Percentiles rank a stretch among this genome's conserved stretches.
Evolutionary conservation across 2,888 invertebrate species (phyloP).

Genomic region (Bhutanitis thaidina): DNA sequence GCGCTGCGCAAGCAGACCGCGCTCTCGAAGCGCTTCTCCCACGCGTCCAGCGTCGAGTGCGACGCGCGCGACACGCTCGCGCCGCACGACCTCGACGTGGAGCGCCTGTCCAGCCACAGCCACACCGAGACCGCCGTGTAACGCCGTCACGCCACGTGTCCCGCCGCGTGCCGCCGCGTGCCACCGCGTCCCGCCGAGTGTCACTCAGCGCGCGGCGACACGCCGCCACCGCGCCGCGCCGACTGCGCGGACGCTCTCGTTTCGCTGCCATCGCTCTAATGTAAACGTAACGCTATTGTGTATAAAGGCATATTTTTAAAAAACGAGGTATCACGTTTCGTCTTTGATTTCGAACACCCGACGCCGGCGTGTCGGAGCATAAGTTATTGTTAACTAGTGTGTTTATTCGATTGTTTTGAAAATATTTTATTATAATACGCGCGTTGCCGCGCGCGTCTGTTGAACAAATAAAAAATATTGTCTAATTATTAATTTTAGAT

Average conservation of each 20-base stretch:
- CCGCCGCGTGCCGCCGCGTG: slow-evolving; percentile 26
- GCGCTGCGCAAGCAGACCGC: slow-evolving; percentile 96
- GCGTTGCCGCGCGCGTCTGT: slow-evolving; percentile 76
- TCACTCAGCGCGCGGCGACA: slow-evolving; percentile 27
- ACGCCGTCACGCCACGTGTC: slow-evolving; percentile 29
- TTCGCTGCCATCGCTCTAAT: slow-evolving; percentile 59
- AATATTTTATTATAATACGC: slow-evolving; percentile 79
- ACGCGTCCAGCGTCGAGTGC: slow-evolving; percentile 93
- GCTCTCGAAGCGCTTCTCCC: slow-evolving; percentile 94
- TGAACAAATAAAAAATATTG: slow-evolving; percentile 79
- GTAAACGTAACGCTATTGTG: slow-evolving; percentile 53
- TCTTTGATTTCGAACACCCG: slow-evolving; percentile 25
- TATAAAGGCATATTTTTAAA: slow-evolving; percentile 60
- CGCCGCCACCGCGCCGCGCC: slow-evolving; percentile 34
- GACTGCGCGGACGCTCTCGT: slow-evolving; percentile 28
- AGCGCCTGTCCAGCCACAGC: slow-evolving; percentile 94
- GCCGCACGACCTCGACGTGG: slow-evolving; percentile 95
- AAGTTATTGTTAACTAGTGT: slow-evolving; percentile 79
- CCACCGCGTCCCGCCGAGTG: neutral
- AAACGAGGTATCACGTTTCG: slow-evolving; percentile 22
- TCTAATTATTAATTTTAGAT: slow-evolving; percentile 80
- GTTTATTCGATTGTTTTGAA: slow-evolving; percentile 80
- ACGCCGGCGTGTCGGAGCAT: slow-evolving; percentile 53
- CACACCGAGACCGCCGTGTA: slow-evolving; percentile 97
- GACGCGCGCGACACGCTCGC: slow-evolving; percentile 91